phyloP scores from a whole-genome alignment of 2,888 invertebrate species.

The Heliconius erato region DNA sequence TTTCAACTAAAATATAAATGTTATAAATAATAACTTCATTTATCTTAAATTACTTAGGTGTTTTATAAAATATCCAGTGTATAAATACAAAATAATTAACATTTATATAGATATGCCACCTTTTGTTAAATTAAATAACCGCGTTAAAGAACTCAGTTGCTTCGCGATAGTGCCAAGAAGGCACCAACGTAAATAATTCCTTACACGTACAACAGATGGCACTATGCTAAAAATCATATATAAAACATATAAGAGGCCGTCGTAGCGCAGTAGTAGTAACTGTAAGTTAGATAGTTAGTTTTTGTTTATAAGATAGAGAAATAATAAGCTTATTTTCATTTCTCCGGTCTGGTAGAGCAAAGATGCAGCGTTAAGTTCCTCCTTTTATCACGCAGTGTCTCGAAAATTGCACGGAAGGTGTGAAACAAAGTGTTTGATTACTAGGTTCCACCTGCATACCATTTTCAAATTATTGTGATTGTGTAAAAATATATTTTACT shows the following conservation, averaged over 20 bases:
- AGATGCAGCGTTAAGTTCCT: too few species aligned
- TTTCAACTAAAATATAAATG: neutral
- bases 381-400: too few species aligned
- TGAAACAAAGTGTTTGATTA: too few species aligned
- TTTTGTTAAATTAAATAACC: neutral
- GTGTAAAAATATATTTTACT: too few species aligned
- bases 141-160: neutral
- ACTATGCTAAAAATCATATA: neutral
- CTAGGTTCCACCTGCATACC: too few species aligned
- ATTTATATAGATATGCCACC: constrained; percentile 1
- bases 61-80: neutral
- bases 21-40: neutral
- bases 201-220: neutral
- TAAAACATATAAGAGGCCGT: neutral
- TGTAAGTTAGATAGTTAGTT: too few species aligned
- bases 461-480: too few species aligned
- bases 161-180: neutral
- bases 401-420: too few species aligned
- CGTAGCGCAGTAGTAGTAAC: neutral
- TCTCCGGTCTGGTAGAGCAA: too few species aligned
- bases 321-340: too few species aligned
- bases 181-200: constrained; percentile 5
- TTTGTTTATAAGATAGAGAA: too few species aligned
- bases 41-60: neutral
- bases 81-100: neutral